Conservation (phyloP, 2,888 invertebrate genomes). For the Plusia festucae region DNA sequence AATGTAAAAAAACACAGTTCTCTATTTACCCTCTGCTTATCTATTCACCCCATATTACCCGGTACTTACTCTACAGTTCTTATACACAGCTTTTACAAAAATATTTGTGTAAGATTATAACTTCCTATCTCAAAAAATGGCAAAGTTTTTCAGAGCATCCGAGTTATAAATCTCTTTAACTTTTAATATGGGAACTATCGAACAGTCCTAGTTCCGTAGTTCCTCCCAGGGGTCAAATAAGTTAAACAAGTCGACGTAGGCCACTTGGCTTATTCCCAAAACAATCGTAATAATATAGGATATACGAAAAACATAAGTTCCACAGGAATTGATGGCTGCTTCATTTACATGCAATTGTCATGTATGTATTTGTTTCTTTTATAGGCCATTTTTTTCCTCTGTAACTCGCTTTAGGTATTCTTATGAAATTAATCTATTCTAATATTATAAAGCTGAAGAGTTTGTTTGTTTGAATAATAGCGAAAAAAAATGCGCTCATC, state of each 20-base stretch:
- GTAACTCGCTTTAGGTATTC: too few species aligned
- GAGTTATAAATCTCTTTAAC: slow-evolving; percentile 69
- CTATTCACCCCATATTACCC: too few species aligned
- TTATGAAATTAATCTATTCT: too few species aligned
- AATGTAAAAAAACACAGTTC: too few species aligned
- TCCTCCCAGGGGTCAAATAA: slow-evolving; percentile 84
- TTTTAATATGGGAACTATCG: slow-evolving; percentile 69
- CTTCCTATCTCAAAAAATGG: slow-evolving; percentile 34
- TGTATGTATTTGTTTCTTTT: slow-evolving; percentile 14
- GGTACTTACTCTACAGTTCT: too few species aligned
- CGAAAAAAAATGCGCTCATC: too few species aligned
- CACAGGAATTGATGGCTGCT: slow-evolving; percentile 50
- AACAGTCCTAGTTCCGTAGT: slow-evolving; percentile 60
- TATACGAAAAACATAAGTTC: slow-evolving; percentile 64
- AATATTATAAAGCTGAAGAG: too few species aligned
- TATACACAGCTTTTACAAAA: background rate
- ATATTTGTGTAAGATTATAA: background rate
- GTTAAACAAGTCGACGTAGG: slow-evolving; percentile 67
- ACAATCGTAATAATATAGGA: slow-evolving; percentile 79
- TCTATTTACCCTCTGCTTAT: too few species aligned
- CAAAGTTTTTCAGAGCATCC: slow-evolving; percentile 51
- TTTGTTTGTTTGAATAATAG: too few species aligned
- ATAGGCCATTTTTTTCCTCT: background rate
- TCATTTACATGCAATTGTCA: slow-evolving; percentile 30
- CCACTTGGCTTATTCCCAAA: slow-evolving; percentile 85